These are phyloP conservation scores for Chaenogobius annularis DNA, from an alignment of 2,113 vertebrate species.

Conservation along the genomic window DNA sequence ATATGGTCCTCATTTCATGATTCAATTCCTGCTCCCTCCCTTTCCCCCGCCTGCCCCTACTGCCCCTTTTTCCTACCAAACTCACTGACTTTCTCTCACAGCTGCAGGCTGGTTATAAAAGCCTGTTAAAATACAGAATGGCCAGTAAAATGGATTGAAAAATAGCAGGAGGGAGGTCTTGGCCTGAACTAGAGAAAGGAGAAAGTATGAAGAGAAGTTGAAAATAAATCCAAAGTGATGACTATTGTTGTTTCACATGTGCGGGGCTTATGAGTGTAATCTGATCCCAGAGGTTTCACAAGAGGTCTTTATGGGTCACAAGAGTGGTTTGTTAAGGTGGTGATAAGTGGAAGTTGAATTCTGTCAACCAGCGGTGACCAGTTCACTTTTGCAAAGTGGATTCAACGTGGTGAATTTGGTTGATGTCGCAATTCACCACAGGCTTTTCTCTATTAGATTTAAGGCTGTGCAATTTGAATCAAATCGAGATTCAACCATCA, in stretches of 20 bases:
- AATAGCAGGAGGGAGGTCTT: slow-evolving; percentile 50
- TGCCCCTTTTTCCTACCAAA: slow-evolving; percentile 43
- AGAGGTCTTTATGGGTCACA: slow-evolving; percentile 4
- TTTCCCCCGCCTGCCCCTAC: slow-evolving; percentile 46
- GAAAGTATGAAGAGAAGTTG: slow-evolving; percentile 17
- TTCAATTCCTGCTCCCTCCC: slow-evolving; percentile 68
- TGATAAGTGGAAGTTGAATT: slow-evolving; percentile 6
- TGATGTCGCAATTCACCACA: too few relatives aligned
- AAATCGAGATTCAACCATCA: too few relatives aligned
- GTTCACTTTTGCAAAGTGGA: too few relatives aligned
- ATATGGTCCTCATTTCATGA: slow-evolving; percentile 80
- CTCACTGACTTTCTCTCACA: slow-evolving; percentile 45
- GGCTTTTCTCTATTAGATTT: too few relatives aligned
- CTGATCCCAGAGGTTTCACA: slow-evolving; percentile 6
- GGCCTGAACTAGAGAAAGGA: slow-evolving; percentile 14
- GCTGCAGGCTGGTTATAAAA: slow-evolving; percentile 65
- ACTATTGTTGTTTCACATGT: slow-evolving; percentile 8
- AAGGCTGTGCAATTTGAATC: too few relatives aligned
- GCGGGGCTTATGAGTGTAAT: slow-evolving; percentile 6
- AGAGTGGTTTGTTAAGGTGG: not conserved
- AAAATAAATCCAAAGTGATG: slow-evolving; percentile 21
- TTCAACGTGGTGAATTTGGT: too few relatives aligned
- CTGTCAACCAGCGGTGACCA: not conserved
- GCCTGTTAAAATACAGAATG: slow-evolving; percentile 69
- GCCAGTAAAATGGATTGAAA: slow-evolving; percentile 62